A percentile compares a stretch with the other conserved stretches of the same genome.
phyloP scores from a whole-genome alignment of 64 coral and sea anemone genomes.

The Dendronephthya gigantea region DNA sequence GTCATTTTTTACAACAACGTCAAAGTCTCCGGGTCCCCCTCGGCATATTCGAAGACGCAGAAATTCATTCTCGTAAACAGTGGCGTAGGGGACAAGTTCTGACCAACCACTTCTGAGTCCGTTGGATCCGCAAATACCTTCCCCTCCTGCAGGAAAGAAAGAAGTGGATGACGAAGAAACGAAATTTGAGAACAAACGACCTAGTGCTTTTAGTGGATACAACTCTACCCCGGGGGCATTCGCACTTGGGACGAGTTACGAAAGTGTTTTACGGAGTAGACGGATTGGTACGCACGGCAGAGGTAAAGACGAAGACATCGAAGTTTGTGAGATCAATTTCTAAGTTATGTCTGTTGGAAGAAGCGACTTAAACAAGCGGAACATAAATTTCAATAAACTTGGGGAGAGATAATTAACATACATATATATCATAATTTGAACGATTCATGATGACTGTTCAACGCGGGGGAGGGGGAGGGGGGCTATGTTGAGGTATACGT shows the following conservation, averaged over 20 bases:
- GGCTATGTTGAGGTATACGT: too few species aligned
- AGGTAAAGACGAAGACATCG: not conserved
- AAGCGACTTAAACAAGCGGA: too few species aligned
- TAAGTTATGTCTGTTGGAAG: slow-evolving; percentile 34
- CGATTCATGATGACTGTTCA: too few species aligned
- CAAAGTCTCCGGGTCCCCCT: not conserved
- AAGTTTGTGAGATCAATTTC: slow-evolving; percentile 1
- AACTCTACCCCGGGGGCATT: not conserved
- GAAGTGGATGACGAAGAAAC: too few species aligned
- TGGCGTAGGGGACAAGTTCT: not conserved
- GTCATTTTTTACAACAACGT: not conserved
- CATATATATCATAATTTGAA: too few species aligned
- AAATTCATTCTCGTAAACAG: not conserved
- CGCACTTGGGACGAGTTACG: slow-evolving; percentile 2
- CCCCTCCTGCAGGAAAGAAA: not conserved
- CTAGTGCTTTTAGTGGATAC: not conserved
- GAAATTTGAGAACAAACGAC: too few species aligned
- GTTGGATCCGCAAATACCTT: too few species aligned
- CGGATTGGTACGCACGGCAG: slow-evolving; percentile 1
- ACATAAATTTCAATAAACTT: too few species aligned
- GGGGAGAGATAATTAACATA: too few species aligned
- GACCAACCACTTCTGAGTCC: too few species aligned
- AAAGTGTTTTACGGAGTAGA: slow-evolving; percentile 21
- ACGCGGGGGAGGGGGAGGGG: too few species aligned
- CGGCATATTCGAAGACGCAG: not conserved